A percentile compares a stretch with the other conserved stretches of the same genome.
Conservation (phyloP, 2,113 vertebrate species). For the Apteryx owenii region DNA sequence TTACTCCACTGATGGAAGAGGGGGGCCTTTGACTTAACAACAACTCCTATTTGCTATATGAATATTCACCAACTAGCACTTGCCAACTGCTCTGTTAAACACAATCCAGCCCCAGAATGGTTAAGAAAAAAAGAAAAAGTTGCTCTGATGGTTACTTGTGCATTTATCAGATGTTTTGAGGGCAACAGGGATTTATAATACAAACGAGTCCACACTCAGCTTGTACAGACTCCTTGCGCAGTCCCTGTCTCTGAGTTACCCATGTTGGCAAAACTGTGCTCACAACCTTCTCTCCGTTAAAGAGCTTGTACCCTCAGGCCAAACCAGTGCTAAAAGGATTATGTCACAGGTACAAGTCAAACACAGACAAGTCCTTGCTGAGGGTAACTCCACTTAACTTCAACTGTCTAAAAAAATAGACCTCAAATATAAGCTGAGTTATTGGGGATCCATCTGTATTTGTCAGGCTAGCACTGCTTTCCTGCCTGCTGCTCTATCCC, state of each 20-base stretch:
- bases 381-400: neutral
- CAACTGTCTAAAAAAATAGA: neutral
- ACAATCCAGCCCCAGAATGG: neutral
- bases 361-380: neutral
- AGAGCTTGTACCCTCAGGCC: neutral
- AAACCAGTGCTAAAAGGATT: neutral
- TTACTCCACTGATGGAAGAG: neutral
- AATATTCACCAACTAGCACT: neutral
- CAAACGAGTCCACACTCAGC: neutral
- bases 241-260: neutral
- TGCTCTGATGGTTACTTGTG: neutral
- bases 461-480: neutral
- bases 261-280: neutral
- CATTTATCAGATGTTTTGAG: neutral
- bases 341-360: neutral
- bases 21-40: neutral
- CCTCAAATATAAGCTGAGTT: rapidly evolving
- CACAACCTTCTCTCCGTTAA: neutral
- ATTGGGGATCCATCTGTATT: neutral
- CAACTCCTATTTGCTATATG: neutral
- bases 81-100: neutral
- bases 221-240: neutral
- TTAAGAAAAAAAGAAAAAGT: neutral
- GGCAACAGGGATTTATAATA: neutral
- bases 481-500: neutral